Base-by-base conservation (phyloP, 2,888 invertebrate genomes). In the Eupithecia inturbata region DNA sequence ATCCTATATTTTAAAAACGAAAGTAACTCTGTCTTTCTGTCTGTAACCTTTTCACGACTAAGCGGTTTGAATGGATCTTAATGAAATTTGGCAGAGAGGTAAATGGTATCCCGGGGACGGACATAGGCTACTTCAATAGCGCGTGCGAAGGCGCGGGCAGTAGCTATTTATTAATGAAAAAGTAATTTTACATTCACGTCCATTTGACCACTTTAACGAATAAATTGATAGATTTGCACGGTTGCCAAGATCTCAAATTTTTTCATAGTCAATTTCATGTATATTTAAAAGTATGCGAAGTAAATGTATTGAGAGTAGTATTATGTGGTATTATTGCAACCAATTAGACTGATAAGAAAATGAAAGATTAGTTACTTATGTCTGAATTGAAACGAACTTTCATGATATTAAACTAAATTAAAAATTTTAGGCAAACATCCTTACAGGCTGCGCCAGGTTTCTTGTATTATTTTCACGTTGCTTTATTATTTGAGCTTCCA, bases 321-420 rank as follows among this genome's bases (percentile, higher is more conserved):
- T 88, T 89, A 88, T 82, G 77, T 76, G 87, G 88, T 89, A 89
- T 88, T 89, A 88, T 82, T 81, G 85, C 83, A 88, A 87, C 79
- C 76, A 73, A 83, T 86, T 84, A 85, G 87, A 88, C 88, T 88
- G 88, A 87, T 19, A 31, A 62, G 31, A 31, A 62, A 31, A 62
- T 62, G 31, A 62, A 62, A 62, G 62, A 62, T 85, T 82, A 28
- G 28, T 7, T 28, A 28, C 62, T 62, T 60, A 31, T 62, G 62
- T 62, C 62, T 28, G 28, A 62, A 62, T 31, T 62, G 7, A 62
- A 62, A 62, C 62, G 62, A 62, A 62, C 31, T 62, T 62, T 62
- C 16, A 62, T 31, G 62, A 62, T 31, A 31, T 60, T 9, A 26
- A 14, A 19, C 31, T 31, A 16, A 62, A 31, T 62, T 62, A 7